phyloP scores from a whole-genome alignment of 2,797 vertebrate genomes.

The Sebastes minor region DNA sequence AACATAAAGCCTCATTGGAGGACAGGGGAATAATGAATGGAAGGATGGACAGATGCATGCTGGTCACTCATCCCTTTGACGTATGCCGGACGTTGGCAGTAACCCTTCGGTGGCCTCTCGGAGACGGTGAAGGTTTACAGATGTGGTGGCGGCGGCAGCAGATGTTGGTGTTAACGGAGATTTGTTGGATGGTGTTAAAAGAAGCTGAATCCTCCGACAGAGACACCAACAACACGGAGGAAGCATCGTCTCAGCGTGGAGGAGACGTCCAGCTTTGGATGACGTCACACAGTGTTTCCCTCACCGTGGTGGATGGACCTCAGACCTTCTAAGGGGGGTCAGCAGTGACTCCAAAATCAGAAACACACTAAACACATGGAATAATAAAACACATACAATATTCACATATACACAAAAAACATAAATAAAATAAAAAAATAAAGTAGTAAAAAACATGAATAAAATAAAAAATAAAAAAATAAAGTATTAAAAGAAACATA shows the following conservation, averaged over 20 bases:
- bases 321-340: no score
- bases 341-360: no score
- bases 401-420: no score
- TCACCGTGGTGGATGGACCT: no score
- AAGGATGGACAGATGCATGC: slow-evolving; percentile 3
- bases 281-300: no score
- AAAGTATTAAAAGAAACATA: no score
- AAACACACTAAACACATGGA: no score
- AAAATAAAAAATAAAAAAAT: no score
- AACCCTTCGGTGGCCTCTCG: neutral
- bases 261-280: no score
- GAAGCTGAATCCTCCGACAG: slow-evolving; percentile 13
- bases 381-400: no score
- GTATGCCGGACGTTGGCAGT: neutral
- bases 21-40: slow-evolving; percentile 46
- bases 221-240: neutral
- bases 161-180: slow-evolving; percentile 35
- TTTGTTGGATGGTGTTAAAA: slow-evolving; percentile 28
- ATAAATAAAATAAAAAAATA: no score
- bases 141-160: slow-evolving; percentile 17
- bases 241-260: neutral
- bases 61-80: slow-evolving; percentile 36
- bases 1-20: slow-evolving; percentile 48
- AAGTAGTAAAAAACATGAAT: no score
- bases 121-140: neutral